Evolutionary conservation across 1,140 invertebrate genomes (phyloP).

Genomic region (Notospermus geniculatus): DNA sequence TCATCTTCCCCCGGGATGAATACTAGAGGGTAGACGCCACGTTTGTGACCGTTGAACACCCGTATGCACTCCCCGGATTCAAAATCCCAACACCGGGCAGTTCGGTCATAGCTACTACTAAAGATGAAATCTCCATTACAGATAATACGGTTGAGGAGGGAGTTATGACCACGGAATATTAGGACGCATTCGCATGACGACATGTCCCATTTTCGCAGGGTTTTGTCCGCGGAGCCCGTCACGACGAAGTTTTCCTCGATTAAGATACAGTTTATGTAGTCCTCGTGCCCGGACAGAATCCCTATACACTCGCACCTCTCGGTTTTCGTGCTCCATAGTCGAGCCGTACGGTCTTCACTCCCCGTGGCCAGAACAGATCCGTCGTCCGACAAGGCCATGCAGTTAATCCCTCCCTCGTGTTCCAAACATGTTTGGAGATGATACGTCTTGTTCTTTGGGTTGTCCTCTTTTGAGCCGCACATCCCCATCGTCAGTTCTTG

Average conservation of each 20-base stretch:
- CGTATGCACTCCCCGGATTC: slow-evolving; percentile 54
- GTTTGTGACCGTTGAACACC: slow-evolving; percentile 58
- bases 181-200: slow-evolving; percentile 58
- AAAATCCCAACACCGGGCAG: slow-evolving; percentile 60
- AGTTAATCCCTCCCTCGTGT: slow-evolving; percentile 59
- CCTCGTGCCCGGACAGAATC: slow-evolving; percentile 57
- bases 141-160: slow-evolving; percentile 59
- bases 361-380: slow-evolving; percentile 60
- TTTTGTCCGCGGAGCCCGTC: slow-evolving; percentile 60
- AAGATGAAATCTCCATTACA: slow-evolving; percentile 61
- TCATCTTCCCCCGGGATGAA: slow-evolving; percentile 58
- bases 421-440: slow-evolving; percentile 47
- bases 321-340: slow-evolving; percentile 60
- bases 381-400: slow-evolving; percentile 62
- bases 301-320: slow-evolving; percentile 60
- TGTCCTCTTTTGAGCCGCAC: slow-evolving; percentile 39
- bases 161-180: slow-evolving; percentile 57
- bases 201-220: slow-evolving; percentile 62
- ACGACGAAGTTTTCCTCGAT: slow-evolving; percentile 60
- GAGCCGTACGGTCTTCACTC: slow-evolving; percentile 59
- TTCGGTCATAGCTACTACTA: slow-evolving; percentile 60
- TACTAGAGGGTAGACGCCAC: slow-evolving; percentile 60
- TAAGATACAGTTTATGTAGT: slow-evolving; percentile 60
- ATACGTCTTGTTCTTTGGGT: slow-evolving; percentile 30
- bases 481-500: slow-evolving; percentile 35